Evolutionary conservation across 2,888 invertebrate species (phyloP), one percentile per base, ranked within the genome.

Genomic region (Volucella bombylans): DNA sequence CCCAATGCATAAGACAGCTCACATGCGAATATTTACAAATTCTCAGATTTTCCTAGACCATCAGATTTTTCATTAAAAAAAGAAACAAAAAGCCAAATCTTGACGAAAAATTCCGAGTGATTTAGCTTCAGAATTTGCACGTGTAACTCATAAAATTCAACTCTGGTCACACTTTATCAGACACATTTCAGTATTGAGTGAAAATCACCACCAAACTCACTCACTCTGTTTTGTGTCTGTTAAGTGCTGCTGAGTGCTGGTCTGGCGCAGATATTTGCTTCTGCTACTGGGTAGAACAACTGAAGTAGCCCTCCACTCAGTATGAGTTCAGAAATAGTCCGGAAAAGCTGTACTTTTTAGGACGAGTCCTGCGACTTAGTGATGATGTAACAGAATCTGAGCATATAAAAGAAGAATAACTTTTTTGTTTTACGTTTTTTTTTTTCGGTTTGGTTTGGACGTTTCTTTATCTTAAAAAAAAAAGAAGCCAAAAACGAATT

Each of bases 331-430:
- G 71, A 81, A 76, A 77, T 76, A 76, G 76, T 76, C 72, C 72
- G 85, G 85, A 76, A 81, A 72, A 81, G 85, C 72, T 77, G 85
- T 49, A 73, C 55, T 10, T 68, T 38, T 50, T 15, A 57, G 62
- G 59, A 31, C 11, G 64, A 38, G 47, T 77, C 55, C 49, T 65
- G 76, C 45, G 54, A 59, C 10, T 18, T 39, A 65, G 38, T 81
- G 85, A 77, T 85, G 85, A 85, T 85, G 85, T 85, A 85, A 85
- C 85, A 79, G 59, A 57, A 74, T 49, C 59, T 50, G 10, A 78
- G 59, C 57, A 68, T 67, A 41, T 69, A 72, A 73, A 57, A 23
- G 14, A 52, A 52, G 18, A 15, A 38, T 50, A 10, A 10, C 1
- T 12, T 15, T 49, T 73, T 55, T 65, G 39, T 79, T 73, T 45